Evolutionary conservation across 2,797 vertebrate genomes (phyloP), one percentile per base, ranked within the genome.

Genomic region (Adrianichthys oophorus): DNA sequence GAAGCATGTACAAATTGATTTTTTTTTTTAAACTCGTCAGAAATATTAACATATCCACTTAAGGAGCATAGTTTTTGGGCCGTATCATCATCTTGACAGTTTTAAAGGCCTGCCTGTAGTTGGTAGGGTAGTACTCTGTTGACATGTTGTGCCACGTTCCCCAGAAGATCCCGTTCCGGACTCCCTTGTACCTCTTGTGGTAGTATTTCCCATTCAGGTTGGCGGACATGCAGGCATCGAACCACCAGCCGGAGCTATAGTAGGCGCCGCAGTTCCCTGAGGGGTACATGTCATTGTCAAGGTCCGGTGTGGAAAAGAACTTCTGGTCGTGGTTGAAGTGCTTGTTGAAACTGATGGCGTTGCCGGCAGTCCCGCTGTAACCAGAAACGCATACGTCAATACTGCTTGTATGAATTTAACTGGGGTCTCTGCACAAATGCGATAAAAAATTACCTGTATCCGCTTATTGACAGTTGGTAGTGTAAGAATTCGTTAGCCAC

Each of bases 131-230:
- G 62, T 78, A 90, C 55, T 92, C 92, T 1, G 88, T 86, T 4
- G 89, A 84, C 66, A 92, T 74, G 45, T 93, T 95, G 54, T 94
- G 94, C 98, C 98, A 99, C 0, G 97, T 98, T 32, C 95, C 95
- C 98, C 98, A 99, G 89, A 94, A 98, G 85, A 99, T 99, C 24
- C 98, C 98, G 19, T 99, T 93, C 65, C 94, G 91, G 58, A 98
- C 91, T 0, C 98, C 98, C 85, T 92, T 96, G 88, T 99, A 98
- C 70, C 92, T 92, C 76, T 93, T 93, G 86, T 94, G 90, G 75
- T 99, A 98, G 87, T 98, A 98, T 84, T 95, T 98, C 71, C 98
- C 98, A 0, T 99, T 99, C 82, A 98, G 95, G 70, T 99, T 99
- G 80, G 96, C 96, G 0, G 98, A 95, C 91, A 99, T 91, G 76